phyloP scores from a whole-genome alignment of 2,113 vertebrate genomes.

The Willisornis vidua region DNA sequence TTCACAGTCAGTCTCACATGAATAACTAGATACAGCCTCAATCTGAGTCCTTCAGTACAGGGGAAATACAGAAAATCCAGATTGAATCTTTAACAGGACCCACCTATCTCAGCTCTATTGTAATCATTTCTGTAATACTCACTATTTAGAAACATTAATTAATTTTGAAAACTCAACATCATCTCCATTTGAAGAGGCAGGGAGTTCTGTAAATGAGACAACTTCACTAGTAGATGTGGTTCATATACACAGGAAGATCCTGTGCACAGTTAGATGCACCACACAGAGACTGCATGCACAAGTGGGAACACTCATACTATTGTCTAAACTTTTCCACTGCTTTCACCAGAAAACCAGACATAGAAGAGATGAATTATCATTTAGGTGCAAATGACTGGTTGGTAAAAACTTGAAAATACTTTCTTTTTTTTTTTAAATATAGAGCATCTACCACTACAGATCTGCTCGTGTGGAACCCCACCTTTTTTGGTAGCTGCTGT shows the following conservation, averaged over 20 bases:
- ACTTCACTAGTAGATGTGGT: not conserved
- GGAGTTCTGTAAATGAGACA: not conserved
- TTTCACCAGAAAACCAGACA: not conserved
- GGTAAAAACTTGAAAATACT: not conserved
- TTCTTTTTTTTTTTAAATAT: not conserved
- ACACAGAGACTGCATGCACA: not conserved
- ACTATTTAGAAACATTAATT: not conserved
- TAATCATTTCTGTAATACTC: constrained; percentile 54
- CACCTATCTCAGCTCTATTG: constrained; percentile 39
- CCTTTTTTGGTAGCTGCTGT: not conserved
- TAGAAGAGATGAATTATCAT: not conserved
- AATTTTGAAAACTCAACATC: not conserved
- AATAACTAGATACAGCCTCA: constrained; percentile 61
- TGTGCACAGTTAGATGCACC: not conserved
- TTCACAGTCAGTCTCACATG: constrained; percentile 64
- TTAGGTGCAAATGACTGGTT: not conserved
- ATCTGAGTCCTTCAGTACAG: constrained; percentile 20
- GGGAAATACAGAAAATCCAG: constrained; percentile 61
- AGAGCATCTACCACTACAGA: not conserved
- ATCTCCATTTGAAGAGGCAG: not conserved
- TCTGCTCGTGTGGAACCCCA: not conserved
- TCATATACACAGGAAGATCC: not conserved
- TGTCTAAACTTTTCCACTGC: not conserved
- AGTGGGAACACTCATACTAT: not conserved
- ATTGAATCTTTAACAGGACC: constrained; percentile 42